Base-by-base conservation (phyloP, 2,888 invertebrate genomes). In the Nemurella pictetii region DNA sequence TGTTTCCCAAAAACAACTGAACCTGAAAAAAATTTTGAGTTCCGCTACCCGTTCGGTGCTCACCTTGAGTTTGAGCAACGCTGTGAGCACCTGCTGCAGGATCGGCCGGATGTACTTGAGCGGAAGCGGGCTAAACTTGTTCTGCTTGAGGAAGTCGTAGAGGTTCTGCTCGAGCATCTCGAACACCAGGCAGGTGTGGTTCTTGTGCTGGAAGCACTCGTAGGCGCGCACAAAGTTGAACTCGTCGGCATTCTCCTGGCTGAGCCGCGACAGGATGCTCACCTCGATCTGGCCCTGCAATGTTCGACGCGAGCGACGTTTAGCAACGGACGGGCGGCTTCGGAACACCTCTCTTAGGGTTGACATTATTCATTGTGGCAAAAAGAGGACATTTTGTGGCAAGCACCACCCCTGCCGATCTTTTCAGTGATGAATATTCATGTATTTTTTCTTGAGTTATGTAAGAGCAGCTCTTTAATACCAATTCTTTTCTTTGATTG, bases 81-180 rank as follows among this genome's bases (percentile, higher is more conserved):
- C 95, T 85, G 95, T 95, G 88, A 96, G 91, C 88, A 99, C 99
- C 93, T 99, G 99, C 92, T 99, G 99, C 89, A 99, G 94, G 89
- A 99, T 99, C 85, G 99, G 99, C 90, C 99, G 94, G 91, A 99
- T 99, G 91, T 97, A 99, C 91, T 98, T 99, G 88, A 99, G 94
- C 85, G 99, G 99, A 89, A 99, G 92, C 87, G 99, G 99, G 90
- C 98, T 98, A 92, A 99, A 99, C 93, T 99, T 99, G 92, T 99
- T 99, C 92, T 99, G 98, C 91, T 99, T 99, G 88, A 99, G 94
- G 92, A 99, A 99, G 93, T 99, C 99, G 92, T 99, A 99, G 88
- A 99, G 93, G 92, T 99, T 99, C 93, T 99, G 99, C 90, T 99
- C 99, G 89, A 99, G 94, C 99, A 99, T 99, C 92, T 99, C 99